Evolutionary conservation across 1,140 invertebrate genomes (phyloP).

Genomic region (Schlechtendalia chinensis): DNA sequence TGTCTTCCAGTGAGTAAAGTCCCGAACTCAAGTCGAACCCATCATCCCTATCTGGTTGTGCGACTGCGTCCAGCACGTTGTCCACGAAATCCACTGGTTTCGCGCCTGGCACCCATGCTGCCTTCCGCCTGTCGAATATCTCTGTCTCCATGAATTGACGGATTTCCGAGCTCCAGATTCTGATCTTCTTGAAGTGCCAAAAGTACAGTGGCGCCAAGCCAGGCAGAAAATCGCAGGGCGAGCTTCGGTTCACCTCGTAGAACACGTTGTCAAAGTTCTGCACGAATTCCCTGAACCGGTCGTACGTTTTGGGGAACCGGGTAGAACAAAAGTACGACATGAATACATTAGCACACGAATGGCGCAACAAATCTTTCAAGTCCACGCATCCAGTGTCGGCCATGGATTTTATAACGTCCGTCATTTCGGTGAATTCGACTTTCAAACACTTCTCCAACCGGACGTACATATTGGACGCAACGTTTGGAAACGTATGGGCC

Average conservation of each 20-base stretch:
- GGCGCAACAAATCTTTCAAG: conserved; percentile 54
- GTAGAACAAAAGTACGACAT: conserved; percentile 76
- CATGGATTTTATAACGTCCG: conserved; percentile 51
- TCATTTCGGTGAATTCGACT: conserved; percentile 62
- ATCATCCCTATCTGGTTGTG: conserved; percentile 64
- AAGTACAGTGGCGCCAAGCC: conserved; percentile 73
- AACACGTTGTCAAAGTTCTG: conserved; percentile 81
- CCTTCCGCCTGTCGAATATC: conserved; percentile 67
- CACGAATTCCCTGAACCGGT: conserved; percentile 66
- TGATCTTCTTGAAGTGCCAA: conserved; percentile 68
- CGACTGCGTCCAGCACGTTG: conserved; percentile 67
- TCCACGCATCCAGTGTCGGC: conserved; percentile 53
- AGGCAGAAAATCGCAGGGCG: conserved; percentile 84
- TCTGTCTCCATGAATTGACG: conserved; percentile 72
- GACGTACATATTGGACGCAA: conserved; percentile 68
- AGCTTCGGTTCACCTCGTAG: conserved; percentile 86
- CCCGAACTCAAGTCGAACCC: conserved; percentile 59
- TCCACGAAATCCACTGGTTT: conserved; percentile 68
- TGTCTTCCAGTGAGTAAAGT: conserved; percentile 75
- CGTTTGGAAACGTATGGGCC: conserved; percentile 70
- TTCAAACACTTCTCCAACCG: conserved; percentile 66
- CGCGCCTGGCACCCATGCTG: conserved; percentile 53
- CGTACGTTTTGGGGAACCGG: conserved; percentile 68
- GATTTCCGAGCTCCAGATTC: conserved; percentile 68
- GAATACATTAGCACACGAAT: conserved; percentile 72